phyloP scores from a whole-genome alignment of 2,888 invertebrate species.

The Alviniconcha strummeri region DNA sequence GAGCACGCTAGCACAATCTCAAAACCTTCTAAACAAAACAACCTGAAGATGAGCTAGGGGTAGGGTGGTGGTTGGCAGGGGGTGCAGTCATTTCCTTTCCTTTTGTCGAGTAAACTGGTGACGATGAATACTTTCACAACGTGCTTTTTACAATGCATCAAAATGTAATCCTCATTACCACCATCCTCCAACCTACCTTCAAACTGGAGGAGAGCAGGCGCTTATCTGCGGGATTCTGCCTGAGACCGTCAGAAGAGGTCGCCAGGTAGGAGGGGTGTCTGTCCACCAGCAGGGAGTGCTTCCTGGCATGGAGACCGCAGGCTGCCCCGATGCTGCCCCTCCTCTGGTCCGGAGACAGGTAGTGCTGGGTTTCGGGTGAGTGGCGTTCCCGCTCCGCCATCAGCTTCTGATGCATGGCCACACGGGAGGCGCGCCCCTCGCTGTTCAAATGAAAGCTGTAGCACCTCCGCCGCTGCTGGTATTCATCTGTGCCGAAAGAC shows the following conservation, averaged over 20 bases:
- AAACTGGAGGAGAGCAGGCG: not conserved
- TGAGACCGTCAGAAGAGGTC: constrained; percentile 37
- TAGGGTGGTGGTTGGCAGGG: too few species aligned
- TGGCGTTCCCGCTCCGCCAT: constrained; percentile 43
- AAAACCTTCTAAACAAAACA: too few species aligned
- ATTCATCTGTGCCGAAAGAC: constrained; percentile 60
- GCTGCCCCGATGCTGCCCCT: constrained; percentile 64
- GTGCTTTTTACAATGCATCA: too few species aligned
- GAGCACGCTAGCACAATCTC: too few species aligned
- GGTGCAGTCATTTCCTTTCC: too few species aligned
- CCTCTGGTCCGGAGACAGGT: constrained; percentile 60
- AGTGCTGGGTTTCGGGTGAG: constrained; percentile 49
- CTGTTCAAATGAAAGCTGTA: constrained; percentile 66
- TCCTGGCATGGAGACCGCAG: constrained; percentile 59
- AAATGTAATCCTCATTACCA: too few species aligned
- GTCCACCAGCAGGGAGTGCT: constrained; percentile 61
- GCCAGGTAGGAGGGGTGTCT: constrained; percentile 58
- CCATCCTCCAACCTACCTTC: too few species aligned
- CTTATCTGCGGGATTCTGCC: constrained; percentile 29
- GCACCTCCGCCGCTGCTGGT: constrained; percentile 61
- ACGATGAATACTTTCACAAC: too few species aligned
- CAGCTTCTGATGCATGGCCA: constrained; percentile 45
- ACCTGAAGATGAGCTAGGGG: too few species aligned
- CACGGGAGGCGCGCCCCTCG: constrained; percentile 60
- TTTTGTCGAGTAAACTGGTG: too few species aligned